phyloP scores from a whole-genome alignment of 2,113 vertebrate species.

The Pelodiscus sinensis region DNA sequence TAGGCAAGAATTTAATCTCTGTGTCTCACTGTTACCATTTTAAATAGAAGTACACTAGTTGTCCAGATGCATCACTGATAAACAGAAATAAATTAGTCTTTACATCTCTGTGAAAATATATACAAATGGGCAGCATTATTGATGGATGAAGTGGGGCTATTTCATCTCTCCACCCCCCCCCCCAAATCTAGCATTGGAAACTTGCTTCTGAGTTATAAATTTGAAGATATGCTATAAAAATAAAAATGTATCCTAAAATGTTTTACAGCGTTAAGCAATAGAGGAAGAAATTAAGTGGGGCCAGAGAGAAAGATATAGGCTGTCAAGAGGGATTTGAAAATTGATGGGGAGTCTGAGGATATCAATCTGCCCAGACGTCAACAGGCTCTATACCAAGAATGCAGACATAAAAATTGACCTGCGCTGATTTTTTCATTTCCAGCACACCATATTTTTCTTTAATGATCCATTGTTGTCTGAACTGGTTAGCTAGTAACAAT shows the following conservation, averaged over 20 bases:
- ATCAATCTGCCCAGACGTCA: background rate
- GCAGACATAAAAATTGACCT: background rate
- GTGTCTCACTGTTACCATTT: background rate
- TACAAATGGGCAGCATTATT: background rate
- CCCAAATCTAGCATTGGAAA: background rate
- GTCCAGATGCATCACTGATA: background rate
- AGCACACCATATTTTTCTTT: background rate
- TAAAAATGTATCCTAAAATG: background rate
- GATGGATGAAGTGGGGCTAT: background rate
- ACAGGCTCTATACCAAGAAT: background rate
- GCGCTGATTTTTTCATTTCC: background rate
- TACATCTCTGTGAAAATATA: background rate
- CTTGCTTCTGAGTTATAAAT: background rate
- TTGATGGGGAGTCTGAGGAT: background rate
- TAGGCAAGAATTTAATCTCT: too few species aligned
- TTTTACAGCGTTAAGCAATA: background rate
- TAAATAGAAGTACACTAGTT: background rate
- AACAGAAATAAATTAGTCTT: background rate
- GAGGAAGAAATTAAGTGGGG: conserved; percentile 15
- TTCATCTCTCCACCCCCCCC: background rate
- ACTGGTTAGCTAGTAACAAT: conserved; percentile 11
- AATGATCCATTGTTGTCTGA: background rate
- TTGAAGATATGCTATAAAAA: background rate
- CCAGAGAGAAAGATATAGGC: background rate
- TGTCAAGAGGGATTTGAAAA: background rate